Evolutionary conservation across 64 coral and sea anemone species (phyloP), one percentile per base, ranked within the genome.

Genomic region (Porites lutea): DNA sequence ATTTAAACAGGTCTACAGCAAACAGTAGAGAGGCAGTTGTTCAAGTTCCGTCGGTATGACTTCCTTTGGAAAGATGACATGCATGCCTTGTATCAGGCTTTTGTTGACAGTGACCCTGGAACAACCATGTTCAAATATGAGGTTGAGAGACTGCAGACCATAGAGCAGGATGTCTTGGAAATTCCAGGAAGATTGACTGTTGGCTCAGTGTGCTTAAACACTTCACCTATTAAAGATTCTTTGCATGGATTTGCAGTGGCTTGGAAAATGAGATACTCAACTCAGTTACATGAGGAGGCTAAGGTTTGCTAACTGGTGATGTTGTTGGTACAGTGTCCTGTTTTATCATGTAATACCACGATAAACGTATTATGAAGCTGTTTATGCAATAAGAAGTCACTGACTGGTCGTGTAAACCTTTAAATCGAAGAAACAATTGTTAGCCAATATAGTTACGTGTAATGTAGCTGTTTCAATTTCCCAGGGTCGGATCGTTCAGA

Each of bases 41-140:
- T 99, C 11, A 96, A 93, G 21, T 99, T 99, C 64, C 94, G 91
- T 80, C 97, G 97, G 14, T 99, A 99, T 51, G 94, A 99, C 73
- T 99, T 99, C 48, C 74, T 99, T n/a, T 99, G 97, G 97, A 94
- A 93, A 52, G 97, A 99, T 57, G 97, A 99, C 72, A 94, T 99
- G 97, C 97, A 99, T 79, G 89, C 91, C 2, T 61, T 99, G 21
- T 99, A 99, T 50, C 94, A 99, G 54, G 67, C 94, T 2, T 99
- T 99, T 79, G 94, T 94, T 64, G 97, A 99, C 48, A 96, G 75
- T 22, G 97, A 99, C 52, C 97, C 97, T 47, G 92, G 94, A 68
- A 94, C 91, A 6, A 65, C 63, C 54, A 91, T 79, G 72, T 99
- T 93, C 50, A 92, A 93, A 51, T 73, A 74, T 13, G 97, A 99